Base-by-base conservation (phyloP, 2,113 vertebrate genomes). In the Sapajus apella region DNA sequence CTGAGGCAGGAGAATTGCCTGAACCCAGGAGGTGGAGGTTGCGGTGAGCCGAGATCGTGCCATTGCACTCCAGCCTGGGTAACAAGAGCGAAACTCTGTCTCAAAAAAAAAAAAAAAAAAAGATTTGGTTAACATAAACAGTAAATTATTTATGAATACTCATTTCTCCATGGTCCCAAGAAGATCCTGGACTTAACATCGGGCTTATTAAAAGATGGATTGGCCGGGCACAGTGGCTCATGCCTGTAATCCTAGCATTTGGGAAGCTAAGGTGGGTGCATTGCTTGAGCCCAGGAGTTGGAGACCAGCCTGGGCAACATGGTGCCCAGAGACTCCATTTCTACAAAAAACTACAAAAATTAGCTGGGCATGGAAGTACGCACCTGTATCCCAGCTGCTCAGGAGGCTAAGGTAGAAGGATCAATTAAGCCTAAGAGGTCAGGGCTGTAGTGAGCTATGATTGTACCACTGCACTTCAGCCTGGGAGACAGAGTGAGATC, bases 111-210 rank as follows among this genome's bases (percentile, higher is more conserved):
- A n/a, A n/a, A n/a, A n/a, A n/a, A n/a, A n/a, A n/a, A n/a, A 84
- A 96, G 64, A 35, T 45, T 90, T 86, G 21, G 73, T 70, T 95
- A 66, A 95, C 11, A 90, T 85, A 56, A 91, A 82, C 17, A 94
- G 43, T 64, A 77, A 91, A 64, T 89, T 88, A 75, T 94, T 86
- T 82, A 82, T 72, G 37, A 87, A 58, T 91, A 50, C 61, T 87
- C 64, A 77, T 66, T 93, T 88, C 56, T 87, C 37, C 76, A 91
- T 55, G 50, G 43, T 50, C 58, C 81, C 32, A 55, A 55, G 40
- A 79, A 88, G 27, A 93, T 23, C 56, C 45, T 82, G 21, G 30
- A 55, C 52, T 96, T 90, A 80, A 86, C 95, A 93, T 75, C 27
- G 80, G 50, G 58, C 37, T 70, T 86, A 83, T 82, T 35, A 86